Evolutionary conservation across 2,888 invertebrate genomes (phyloP), one percentile per base, ranked within the genome.

Genomic region (Thecophora atra): DNA sequence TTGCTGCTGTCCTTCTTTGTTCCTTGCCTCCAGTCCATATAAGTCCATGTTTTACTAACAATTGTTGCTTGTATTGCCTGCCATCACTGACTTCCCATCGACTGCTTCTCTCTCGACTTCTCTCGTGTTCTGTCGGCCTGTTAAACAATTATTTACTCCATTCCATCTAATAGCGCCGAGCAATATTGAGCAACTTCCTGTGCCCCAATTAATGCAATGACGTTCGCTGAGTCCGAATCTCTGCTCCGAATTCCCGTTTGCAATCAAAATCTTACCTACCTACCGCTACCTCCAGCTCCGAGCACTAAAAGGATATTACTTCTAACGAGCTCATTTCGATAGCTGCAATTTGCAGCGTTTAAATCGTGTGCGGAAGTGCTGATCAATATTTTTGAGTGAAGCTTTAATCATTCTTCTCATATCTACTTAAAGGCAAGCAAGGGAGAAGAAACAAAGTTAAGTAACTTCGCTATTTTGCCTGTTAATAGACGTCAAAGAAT

Each of bases 141-240:
- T 21, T 26, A 17, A 19, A 21, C 24, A 17, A 24, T 64, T 5
- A 13, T 64, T 21, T n/a, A n/a, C 42, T 19, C 4, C 60, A 30
- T 64, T 44, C 37, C 4, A 21, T 17, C 37, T 13, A 15, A 3
- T n/a, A 30, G 26, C 15, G 15, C 15, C 3, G 26, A 52, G 54
- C 54, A 5, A n/a, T 21, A 52, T 21, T 37, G n/a, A 26, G 52
- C 42, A 11, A 19, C 37, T 54, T 37, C 17, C 37, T 11, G 44
- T 8, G 19, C 21, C 52, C 7, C 42, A 54, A 52, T 54, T 67
- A 54, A 37, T 37, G 56, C 54, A 67, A 56, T 54, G 67, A 28
- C 67, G 54, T 67, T 19, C 54, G 37, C 21, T 19, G 6, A 56
- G 15, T 37, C 30, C 37, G 30, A 13, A 11, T 37, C 30, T 54